These are phyloP conservation scores for Chrysomela aeneicollis DNA, from an alignment of 2,888 invertebrate species.

Conservation along the genomic window DNA sequence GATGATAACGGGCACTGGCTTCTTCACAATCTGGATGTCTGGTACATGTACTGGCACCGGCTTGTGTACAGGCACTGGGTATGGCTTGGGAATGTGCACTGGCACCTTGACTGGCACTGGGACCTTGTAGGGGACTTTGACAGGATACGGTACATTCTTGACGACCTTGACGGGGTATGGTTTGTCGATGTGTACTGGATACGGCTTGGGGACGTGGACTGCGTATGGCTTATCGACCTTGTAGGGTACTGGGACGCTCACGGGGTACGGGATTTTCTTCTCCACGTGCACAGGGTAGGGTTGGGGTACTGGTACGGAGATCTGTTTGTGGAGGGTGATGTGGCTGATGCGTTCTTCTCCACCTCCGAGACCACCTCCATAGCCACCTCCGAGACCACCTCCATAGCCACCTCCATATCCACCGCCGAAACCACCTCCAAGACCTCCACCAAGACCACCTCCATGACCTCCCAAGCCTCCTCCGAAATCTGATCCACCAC, in stretches of 20 bases:
- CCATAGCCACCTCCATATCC: constrained; percentile 33
- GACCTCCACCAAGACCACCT: constrained; percentile 38
- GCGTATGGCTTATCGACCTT: constrained; percentile 70
- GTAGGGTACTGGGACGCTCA: constrained; percentile 64
- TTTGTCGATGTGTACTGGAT: constrained; percentile 67
- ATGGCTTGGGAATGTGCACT: constrained; percentile 50
- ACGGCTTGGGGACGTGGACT: constrained; percentile 70
- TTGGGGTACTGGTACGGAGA: constrained; percentile 66
- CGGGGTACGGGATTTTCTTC: constrained; percentile 71
- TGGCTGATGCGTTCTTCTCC: constrained; percentile 61
- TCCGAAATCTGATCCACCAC: constrained; percentile 25
- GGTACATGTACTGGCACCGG: constrained; percentile 61
- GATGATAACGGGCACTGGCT: constrained; percentile 61
- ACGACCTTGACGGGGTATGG: constrained; percentile 63
- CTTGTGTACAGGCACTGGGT: constrained; percentile 60
- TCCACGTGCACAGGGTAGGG: constrained; percentile 68
- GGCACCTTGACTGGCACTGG: constrained; percentile 54
- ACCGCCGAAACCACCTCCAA: constrained; percentile 41
- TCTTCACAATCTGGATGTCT: constrained; percentile 64
- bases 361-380: constrained; percentile 34
- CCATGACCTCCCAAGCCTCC: constrained; percentile 35
- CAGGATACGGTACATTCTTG: constrained; percentile 55
- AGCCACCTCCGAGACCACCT: constrained; percentile 41
- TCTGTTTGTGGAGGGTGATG: constrained; percentile 71
- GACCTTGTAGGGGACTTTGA: constrained; percentile 60